Conservation (phyloP, 2,888 invertebrate species). For the Andrena flavipes region DNA sequence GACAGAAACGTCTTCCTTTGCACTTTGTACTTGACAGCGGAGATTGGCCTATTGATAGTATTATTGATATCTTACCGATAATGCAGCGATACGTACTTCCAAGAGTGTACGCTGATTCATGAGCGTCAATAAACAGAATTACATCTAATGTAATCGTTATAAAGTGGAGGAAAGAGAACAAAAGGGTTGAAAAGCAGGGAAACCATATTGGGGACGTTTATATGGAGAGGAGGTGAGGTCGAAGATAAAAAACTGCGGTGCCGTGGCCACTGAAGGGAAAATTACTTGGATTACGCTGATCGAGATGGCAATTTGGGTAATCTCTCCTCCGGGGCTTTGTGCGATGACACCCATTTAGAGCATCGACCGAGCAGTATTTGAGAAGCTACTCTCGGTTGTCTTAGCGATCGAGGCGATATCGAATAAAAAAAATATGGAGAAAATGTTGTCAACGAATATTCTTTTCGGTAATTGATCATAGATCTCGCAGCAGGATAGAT, state of each 20-base stretch:
- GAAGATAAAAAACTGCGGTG: constrained; percentile 13
- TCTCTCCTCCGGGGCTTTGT: constrained; percentile 12
- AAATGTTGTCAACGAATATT: not conserved
- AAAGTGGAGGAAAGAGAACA: not conserved
- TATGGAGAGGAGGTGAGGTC: not conserved
- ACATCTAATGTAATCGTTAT: not conserved
- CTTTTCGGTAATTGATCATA: not conserved
- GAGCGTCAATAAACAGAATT: constrained; percentile 1
- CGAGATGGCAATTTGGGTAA: constrained; percentile 44
- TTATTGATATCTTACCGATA: too few species aligned
- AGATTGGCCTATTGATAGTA: too few species aligned
- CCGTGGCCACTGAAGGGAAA: constrained; percentile 31
- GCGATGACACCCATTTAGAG: constrained; percentile 25
- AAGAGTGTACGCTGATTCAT: not conserved
- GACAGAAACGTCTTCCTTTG: constrained; percentile 2
- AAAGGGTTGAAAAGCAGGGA: not conserved
- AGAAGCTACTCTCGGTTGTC: not conserved
- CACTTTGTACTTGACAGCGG: too few species aligned
- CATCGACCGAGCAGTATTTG: constrained; percentile 8
- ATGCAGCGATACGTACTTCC: too few species aligned
- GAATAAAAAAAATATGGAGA: not conserved
- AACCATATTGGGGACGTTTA: constrained; percentile 37
- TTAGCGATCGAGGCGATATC: not conserved
- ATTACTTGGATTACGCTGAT: constrained; percentile 48
- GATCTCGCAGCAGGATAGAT: not conserved